Percentiles rank a stretch among this genome's conserved stretches.
Conservation (phyloP, 1,140 invertebrate species). For the Nylanderia fulva region DNA sequence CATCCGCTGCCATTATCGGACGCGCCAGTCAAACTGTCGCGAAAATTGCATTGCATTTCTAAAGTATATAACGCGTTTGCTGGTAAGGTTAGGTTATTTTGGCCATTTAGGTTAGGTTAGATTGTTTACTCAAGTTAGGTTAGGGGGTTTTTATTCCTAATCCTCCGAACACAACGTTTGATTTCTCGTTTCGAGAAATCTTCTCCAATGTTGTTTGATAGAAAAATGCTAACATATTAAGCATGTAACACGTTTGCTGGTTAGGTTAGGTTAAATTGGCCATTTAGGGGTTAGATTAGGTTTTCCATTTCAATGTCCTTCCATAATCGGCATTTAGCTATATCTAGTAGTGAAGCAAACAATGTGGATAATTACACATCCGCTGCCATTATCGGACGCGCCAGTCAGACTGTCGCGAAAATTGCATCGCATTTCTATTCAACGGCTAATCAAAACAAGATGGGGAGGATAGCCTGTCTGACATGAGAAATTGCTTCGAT, state of each 20-base stretch:
- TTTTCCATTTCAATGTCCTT: no score
- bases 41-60: no score
- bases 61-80: no score
- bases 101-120: no score
- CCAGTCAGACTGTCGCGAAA: slow-evolving; percentile 69
- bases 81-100: no score
- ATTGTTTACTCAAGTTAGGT: no score
- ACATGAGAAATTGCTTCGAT: slow-evolving; percentile 73
- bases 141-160: slow-evolving; percentile 49
- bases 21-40: no score
- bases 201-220: neutral
- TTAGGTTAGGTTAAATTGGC: no score
- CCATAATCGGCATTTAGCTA: slow-evolving; percentile 41
- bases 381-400: slow-evolving; percentile 54
- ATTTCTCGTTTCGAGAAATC: neutral
- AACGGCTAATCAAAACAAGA: slow-evolving; percentile 69
- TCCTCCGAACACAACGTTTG: slow-evolving; percentile 10
- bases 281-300: no score
- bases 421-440: slow-evolving; percentile 61
- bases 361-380: slow-evolving; percentile 66
- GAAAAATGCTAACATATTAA: no score
- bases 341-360: slow-evolving; percentile 66
- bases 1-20: no score
- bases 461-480: slow-evolving; percentile 67
- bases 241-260: no score